These are phyloP conservation scores for Xenopus petersii DNA, from an alignment of 2,797 vertebrate genomes.

Conservation along the genomic window DNA sequence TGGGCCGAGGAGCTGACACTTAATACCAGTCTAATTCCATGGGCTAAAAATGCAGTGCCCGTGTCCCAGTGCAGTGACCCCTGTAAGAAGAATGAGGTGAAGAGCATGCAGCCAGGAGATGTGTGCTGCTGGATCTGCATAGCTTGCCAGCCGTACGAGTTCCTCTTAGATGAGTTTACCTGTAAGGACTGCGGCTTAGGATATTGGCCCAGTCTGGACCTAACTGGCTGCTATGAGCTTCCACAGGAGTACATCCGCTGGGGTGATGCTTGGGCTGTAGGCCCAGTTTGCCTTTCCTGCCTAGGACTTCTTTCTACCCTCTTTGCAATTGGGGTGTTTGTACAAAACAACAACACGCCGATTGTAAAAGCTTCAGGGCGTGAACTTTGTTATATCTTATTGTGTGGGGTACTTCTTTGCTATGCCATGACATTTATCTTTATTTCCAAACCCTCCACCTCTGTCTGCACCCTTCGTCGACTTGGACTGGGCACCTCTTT, in stretches of 20 bases:
- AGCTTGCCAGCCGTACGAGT: conserved; percentile 91
- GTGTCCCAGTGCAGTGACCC: conserved; percentile 97
- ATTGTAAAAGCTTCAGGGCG: conserved; percentile 95
- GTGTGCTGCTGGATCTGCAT: conserved; percentile 99
- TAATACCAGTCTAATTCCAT: conserved; percentile 80
- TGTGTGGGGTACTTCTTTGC: conserved; percentile 92
- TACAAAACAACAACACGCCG: conserved; percentile 88
- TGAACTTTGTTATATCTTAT: conserved; percentile 93
- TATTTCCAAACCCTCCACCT: conserved; percentile 88
- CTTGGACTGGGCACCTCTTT: conserved; percentile 92
- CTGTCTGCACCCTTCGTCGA: conserved; percentile 86
- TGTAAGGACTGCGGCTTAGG: conserved; percentile 90
- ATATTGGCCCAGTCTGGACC: conserved; percentile 87
- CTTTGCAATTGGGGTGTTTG: conserved; percentile 83
- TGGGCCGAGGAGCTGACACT: conserved; percentile 89
- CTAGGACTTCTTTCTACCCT: conserved; percentile 91
- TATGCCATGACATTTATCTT: conserved; percentile 98
- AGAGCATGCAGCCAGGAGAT: conserved; percentile 96
- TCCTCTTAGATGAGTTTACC: conserved; percentile 88
- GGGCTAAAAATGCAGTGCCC: conserved; percentile 73
- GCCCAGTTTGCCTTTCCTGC: conserved; percentile 89
- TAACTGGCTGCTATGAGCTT: conserved; percentile 88
- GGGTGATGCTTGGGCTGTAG: conserved; percentile 93
- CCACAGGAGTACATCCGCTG: conserved; percentile 95
- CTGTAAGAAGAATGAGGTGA: conserved; percentile 91